A percentile compares a stretch with the other conserved stretches of the same genome.
These are phyloP conservation scores for Accipiter virgatus DNA, from an alignment of 2,113 vertebrate genomes.

Conservation along the genomic window DNA sequence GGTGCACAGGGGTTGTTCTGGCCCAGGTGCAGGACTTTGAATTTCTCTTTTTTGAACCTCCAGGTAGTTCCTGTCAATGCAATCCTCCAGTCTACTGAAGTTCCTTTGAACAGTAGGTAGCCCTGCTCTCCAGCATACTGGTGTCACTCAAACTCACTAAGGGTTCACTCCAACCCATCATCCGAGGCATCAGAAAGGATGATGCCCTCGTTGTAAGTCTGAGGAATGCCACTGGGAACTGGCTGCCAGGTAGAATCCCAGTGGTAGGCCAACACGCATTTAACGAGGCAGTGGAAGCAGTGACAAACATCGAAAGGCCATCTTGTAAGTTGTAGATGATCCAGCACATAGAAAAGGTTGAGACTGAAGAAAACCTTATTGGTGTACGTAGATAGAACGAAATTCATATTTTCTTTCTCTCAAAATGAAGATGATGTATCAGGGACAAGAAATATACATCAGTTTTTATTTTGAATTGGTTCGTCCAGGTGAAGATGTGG, in stretches of 20 bases:
- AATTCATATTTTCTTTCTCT: background rate
- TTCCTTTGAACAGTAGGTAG: accelerated
- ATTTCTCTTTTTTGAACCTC: background rate
- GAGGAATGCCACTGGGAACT: background rate
- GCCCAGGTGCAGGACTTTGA: background rate
- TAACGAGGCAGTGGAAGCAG: background rate
- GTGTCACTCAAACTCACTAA: background rate
- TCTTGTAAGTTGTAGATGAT: background rate
- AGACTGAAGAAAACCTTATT: background rate
- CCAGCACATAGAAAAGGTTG: background rate
- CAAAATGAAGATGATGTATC: background rate
- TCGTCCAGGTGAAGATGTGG: background rate
- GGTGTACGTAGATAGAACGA: background rate
- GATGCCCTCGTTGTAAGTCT: background rate
- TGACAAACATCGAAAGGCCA: background rate
- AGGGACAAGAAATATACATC: background rate
- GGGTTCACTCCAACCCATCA: background rate
- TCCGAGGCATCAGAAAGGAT: background rate
- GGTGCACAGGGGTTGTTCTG: background rate
- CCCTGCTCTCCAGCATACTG: background rate
- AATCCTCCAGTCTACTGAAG: background rate
- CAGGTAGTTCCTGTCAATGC: background rate
- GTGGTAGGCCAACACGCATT: background rate
- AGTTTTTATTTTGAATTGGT: background rate
- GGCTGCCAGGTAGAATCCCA: background rate